Conservation (phyloP, 1,140 invertebrate species). For the Dendrolimus punctatus region DNA sequence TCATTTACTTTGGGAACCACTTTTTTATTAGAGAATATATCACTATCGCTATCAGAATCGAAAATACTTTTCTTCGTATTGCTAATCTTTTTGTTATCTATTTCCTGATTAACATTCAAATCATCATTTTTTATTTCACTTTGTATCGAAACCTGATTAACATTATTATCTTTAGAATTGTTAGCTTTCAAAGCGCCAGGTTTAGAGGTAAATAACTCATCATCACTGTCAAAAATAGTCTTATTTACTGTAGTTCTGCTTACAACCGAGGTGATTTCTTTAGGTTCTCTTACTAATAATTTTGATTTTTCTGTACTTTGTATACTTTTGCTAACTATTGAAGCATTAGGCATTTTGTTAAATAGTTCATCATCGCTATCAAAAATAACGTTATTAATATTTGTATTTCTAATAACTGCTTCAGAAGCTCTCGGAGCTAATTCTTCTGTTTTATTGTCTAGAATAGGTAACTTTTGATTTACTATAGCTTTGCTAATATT, state of each 20-base stretch:
- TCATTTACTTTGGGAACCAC: not conserved
- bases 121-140: constrained; percentile 5
- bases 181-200: not conserved
- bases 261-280: too few relatives aligned
- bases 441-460: too few relatives aligned
- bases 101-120: constrained; percentile 8
- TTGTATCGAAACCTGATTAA: too few relatives aligned
- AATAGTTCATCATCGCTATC: constrained; percentile 16
- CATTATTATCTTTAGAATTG: too few relatives aligned
- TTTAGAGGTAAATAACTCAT: constrained; percentile 29
- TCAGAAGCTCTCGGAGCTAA: too few relatives aligned
- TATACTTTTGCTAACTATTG: too few relatives aligned
- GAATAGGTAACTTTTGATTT: too few relatives aligned
- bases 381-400: constrained; percentile 4
- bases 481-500: not conserved
- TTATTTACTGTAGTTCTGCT: constrained; percentile 4
- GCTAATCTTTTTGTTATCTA: constrained; percentile 8
- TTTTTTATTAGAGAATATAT: constrained; percentile 21
- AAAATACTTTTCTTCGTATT: constrained; percentile 34
- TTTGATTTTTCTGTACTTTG: too few relatives aligned
- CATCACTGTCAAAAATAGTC: constrained; percentile 37
- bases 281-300: too few relatives aligned
- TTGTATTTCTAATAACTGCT: too few relatives aligned
- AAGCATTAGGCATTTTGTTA: not conserved
- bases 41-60: constrained; percentile 39